Evolutionary conservation across 2,888 invertebrate species (phyloP).

Genomic region (Brenthis hecate): DNA sequence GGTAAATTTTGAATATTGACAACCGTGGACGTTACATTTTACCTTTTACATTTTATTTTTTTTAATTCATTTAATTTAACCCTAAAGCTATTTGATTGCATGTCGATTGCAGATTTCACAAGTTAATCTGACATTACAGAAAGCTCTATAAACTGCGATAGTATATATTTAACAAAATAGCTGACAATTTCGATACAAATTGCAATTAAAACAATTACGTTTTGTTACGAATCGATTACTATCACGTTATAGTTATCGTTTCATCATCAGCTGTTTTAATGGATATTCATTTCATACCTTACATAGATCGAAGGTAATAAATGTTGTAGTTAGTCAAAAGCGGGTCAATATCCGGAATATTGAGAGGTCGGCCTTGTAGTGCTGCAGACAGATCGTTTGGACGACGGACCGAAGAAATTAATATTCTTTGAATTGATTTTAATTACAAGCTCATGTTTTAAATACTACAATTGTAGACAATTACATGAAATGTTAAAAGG

Average conservation of each 20-base stretch:
- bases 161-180: neutral
- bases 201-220: constrained; percentile 4
- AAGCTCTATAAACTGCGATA: neutral
- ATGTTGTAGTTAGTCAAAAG: constrained; percentile 15
- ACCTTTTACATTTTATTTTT: too few relatives aligned
- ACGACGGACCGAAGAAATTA: constrained; percentile 18
- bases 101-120: too few relatives aligned
- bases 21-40: too few relatives aligned
- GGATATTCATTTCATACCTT: constrained; percentile 8
- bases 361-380: constrained; percentile 47
- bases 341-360: constrained; percentile 47
- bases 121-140: neutral
- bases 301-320: constrained; percentile 19
- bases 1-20: too few relatives aligned
- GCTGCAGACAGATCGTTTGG: constrained; percentile 28
- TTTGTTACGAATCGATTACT: constrained; percentile 15
- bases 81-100: too few relatives aligned
- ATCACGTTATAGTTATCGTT: constrained; percentile 16
- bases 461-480: constrained; percentile 8
- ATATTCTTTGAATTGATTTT: constrained; percentile 19
- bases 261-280: constrained; percentile 19
- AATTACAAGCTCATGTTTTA: constrained; percentile 13
- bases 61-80: too few relatives aligned
- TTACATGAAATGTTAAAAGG: neutral
- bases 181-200: constrained; percentile 5